These are phyloP conservation scores for Henicopernis longicauda DNA, from an alignment of 2,113 vertebrate genomes.

Conservation along the genomic window DNA sequence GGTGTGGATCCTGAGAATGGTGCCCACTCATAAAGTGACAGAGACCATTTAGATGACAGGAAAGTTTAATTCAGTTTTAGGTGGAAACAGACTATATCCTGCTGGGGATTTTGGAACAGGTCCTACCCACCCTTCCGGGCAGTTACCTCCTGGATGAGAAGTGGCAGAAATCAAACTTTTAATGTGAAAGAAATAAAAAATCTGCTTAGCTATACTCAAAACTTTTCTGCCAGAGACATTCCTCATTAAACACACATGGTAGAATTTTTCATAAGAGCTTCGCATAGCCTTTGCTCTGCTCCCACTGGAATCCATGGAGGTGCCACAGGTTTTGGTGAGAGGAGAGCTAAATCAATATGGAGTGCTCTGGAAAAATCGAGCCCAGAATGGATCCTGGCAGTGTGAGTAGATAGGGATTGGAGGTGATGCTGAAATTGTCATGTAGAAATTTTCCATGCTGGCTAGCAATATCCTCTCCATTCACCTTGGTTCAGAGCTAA, in stretches of 20 bases:
- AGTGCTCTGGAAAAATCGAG: slow-evolving; percentile 36
- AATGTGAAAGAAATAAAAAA: slow-evolving; percentile 13
- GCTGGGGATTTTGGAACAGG: not conserved
- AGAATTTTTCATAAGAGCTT: slow-evolving; percentile 30
- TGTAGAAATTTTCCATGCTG: slow-evolving; percentile 52
- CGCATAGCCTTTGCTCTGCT: slow-evolving; percentile 8
- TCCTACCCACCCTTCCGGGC: not conserved
- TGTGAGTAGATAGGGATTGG: slow-evolving; percentile 8
- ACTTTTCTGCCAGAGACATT: slow-evolving; percentile 26
- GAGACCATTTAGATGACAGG: not conserved
- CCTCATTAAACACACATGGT: slow-evolving; percentile 22
- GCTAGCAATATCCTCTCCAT: slow-evolving; percentile 19
- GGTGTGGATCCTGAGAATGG: not conserved
- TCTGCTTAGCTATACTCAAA: not conserved
- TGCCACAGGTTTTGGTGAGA: slow-evolving; percentile 15
- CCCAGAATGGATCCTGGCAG: slow-evolving; percentile 43
- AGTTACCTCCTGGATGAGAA: not conserved
- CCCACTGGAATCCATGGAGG: slow-evolving; percentile 23
- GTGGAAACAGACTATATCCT: not conserved
- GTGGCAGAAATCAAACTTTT: slow-evolving; percentile 4
- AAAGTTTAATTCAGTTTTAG: not conserved
- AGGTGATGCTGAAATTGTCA: slow-evolving; percentile 53
- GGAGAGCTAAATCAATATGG: slow-evolving; percentile 18
- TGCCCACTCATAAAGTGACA: not conserved
- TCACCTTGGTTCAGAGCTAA: not conserved